These are phyloP conservation scores for Jordanella pulchra DNA, from an alignment of 2,797 vertebrate species.

Conservation along the genomic window DNA sequence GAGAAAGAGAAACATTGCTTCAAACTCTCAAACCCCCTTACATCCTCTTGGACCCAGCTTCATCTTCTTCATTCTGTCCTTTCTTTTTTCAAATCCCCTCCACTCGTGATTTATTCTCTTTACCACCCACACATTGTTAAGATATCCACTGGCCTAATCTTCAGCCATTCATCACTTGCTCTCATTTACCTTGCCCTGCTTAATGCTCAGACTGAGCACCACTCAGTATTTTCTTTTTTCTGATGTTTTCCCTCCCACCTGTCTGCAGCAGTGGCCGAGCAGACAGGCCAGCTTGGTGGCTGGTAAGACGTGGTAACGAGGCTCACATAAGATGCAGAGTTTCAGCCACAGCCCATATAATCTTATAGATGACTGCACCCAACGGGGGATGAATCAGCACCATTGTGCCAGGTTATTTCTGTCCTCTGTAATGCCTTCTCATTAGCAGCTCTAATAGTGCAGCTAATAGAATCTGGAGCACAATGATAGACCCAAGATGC, in stretches of 20 bases:
- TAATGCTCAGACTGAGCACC: not conserved
- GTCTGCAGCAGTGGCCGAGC: conserved; percentile 48
- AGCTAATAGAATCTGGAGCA: conserved; percentile 49
- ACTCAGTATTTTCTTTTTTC: conserved; percentile 11
- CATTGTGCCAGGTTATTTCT: conserved; percentile 54
- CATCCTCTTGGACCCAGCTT: conserved; percentile 35
- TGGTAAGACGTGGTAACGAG: conserved; percentile 61
- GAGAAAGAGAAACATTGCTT: conserved; percentile 62
- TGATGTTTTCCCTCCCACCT: conserved; percentile 49
- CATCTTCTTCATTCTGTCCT: conserved; percentile 20
- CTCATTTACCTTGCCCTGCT: conserved; percentile 8
- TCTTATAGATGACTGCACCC: conserved; percentile 31
- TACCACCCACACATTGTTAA: conserved; percentile 23
- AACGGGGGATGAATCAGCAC: conserved; percentile 14
- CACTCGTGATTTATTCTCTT: conserved; percentile 2
- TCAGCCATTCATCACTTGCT: conserved; percentile 7
- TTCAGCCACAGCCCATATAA: conserved; percentile 49
- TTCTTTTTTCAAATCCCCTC: conserved; percentile 9
- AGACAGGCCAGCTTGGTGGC: conserved; percentile 41
- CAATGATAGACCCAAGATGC: conserved; percentile 1
- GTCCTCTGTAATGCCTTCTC: conserved; percentile 53
- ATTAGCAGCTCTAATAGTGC: conserved; percentile 58
- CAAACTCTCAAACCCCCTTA: conserved; percentile 38
- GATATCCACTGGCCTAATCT: conserved; percentile 4
- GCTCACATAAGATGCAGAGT: conserved; percentile 27